Percentiles rank a stretch among this genome's conserved stretches.
Evolutionary conservation across 1,140 invertebrate species (phyloP).

Genomic region (Oreohelix idahoensis): DNA sequence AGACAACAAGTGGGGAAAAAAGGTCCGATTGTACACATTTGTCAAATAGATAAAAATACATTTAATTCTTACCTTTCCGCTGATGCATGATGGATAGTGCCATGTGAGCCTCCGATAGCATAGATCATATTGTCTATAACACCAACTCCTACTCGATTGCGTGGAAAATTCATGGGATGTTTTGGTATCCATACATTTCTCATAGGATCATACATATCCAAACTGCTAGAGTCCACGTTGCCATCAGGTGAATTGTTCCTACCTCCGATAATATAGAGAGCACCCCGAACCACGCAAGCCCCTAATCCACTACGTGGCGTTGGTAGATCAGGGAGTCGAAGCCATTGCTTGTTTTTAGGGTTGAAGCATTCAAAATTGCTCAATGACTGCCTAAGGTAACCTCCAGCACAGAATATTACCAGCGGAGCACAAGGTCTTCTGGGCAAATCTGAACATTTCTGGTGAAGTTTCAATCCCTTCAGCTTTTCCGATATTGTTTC

Average conservation of each 20-base stretch:
- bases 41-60: too few relatives aligned
- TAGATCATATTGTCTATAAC: slow-evolving; percentile 92
- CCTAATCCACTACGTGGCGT: slow-evolving; percentile 88
- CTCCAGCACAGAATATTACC: slow-evolving; percentile 91
- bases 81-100: slow-evolving; percentile 85
- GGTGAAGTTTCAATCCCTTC: slow-evolving; percentile 77
- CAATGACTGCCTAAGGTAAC: slow-evolving; percentile 88
- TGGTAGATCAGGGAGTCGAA: slow-evolving; percentile 82
- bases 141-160: slow-evolving; percentile 91
- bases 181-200: slow-evolving; percentile 76
- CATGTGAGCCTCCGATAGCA: slow-evolving; percentile 90
- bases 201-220: slow-evolving; percentile 85
- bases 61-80: slow-evolving; percentile 92
- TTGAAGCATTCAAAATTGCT: slow-evolving; percentile 91
- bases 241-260: slow-evolving; percentile 87
- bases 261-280: slow-evolving; percentile 92
- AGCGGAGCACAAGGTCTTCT: slow-evolving; percentile 66
- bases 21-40: too few relatives aligned
- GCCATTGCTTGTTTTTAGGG: slow-evolving; percentile 88
- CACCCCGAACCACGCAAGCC: slow-evolving; percentile 76
- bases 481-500: slow-evolving; percentile 93
- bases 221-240: slow-evolving; percentile 82
- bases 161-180: slow-evolving; percentile 83
- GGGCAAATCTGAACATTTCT: slow-evolving; percentile 63
- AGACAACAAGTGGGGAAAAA: too few relatives aligned